phyloP scores from a whole-genome alignment of 2,113 vertebrate species.

The Pagrus major region DNA sequence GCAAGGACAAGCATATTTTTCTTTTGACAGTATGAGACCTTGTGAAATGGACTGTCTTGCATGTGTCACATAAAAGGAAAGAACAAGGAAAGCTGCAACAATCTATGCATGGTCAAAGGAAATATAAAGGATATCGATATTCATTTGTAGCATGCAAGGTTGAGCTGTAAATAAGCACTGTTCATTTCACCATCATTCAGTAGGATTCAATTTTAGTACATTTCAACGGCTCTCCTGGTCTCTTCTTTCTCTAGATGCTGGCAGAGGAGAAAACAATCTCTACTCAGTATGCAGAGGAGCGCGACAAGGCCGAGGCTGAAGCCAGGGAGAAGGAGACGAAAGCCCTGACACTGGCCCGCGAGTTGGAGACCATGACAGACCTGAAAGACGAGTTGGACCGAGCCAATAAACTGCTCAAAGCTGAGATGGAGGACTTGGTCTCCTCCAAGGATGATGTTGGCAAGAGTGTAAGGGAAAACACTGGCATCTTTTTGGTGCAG shows the following conservation, averaged over 20 bases:
- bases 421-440: slow-evolving; percentile 96
- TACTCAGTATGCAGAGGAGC: slow-evolving; percentile 85
- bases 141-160: no score
- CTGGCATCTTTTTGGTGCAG: not conserved
- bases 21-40: not conserved
- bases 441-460: slow-evolving; percentile 97
- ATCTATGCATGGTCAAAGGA: not conserved
- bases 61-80: not conserved
- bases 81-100: not conserved
- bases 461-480: slow-evolving; percentile 90
- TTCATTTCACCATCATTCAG: not conserved
- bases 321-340: slow-evolving; percentile 91
- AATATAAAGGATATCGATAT: not conserved
- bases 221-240: not conserved
- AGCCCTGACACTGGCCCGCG: slow-evolving; percentile 86
- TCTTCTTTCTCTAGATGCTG: slow-evolving; percentile 83
- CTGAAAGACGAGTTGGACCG: slow-evolving; percentile 92
- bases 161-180: no score
- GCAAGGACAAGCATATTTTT: not conserved
- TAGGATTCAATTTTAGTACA: not conserved
- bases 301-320: slow-evolving; percentile 89
- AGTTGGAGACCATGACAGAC: slow-evolving; percentile 89
- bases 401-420: slow-evolving; percentile 90
- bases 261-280: slow-evolving; percentile 90
- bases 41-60: not conserved